Base-by-base conservation (phyloP, 2,888 invertebrate genomes). In the Tinea trinotella region DNA sequence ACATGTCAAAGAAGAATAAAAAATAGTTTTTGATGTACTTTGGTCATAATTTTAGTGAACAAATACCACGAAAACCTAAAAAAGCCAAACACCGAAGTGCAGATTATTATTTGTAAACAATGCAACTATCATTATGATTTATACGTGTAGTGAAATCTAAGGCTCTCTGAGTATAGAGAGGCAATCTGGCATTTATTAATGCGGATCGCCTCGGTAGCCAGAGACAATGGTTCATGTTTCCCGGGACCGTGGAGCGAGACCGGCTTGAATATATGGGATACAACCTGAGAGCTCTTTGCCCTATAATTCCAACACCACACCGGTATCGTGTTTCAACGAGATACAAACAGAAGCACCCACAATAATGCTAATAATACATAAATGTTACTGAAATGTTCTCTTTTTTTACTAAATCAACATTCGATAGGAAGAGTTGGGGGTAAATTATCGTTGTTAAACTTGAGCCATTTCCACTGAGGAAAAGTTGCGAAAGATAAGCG, bases 401-500 rank as follows among this genome's bases (percentile, higher is more conserved):
- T 30, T 30, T 30, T 4, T 30, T 30, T 50, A 50, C 15, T 10
- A 50, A 50, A 50, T 50, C 50, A 50, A 22, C 50, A 22, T 24
- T 50, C 12, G n/a, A 24, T 50, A 24, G 15, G 15, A 12, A 48
- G 20, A 22, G 3, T 35, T 52, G 17, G 35, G 52, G n/a, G n/a
- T 19, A 53, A 53, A 53, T 40, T 36, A 53, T 40, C 53, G 6
- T 40, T 53, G 53, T 40, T 20, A 65, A 64, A 64, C 62, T 65
- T 64, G 62, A 65, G 63, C 57, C 61, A 67, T 67, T 64, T 59
- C 17, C 12, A 66, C 70, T 67, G 64, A 70, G 71, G 69, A 69
- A 75, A 73, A 72, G 71, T 76, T 73, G 67, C 68, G 68, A 71
- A 74, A 77, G 78, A 77, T 80, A 80, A 76, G 74, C 75, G 74